These are phyloP conservation scores for Sogatella furcifera DNA, from an alignment of 1,140 invertebrate genomes.

Conservation along the genomic window DNA sequence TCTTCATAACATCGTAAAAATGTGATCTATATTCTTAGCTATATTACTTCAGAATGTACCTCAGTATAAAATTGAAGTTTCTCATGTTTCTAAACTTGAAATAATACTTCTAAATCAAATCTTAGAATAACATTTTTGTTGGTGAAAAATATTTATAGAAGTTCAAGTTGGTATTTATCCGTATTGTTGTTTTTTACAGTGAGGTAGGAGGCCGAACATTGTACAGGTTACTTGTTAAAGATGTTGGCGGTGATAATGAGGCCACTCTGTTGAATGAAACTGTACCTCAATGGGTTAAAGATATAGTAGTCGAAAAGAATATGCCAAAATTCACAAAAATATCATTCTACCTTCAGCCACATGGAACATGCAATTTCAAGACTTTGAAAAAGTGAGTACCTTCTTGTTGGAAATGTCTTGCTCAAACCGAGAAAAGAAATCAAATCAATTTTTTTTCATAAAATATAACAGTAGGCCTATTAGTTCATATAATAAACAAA, in stretches of 20 bases:
- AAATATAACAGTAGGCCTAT: no score
- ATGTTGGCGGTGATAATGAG: conserved; percentile 93
- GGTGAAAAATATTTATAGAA: conserved; percentile 10
- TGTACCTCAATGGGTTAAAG: conserved; percentile 92
- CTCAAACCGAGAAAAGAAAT: no score
- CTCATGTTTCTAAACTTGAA: no score
- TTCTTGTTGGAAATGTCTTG: background rate
- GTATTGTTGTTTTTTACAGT: conserved; percentile 40
- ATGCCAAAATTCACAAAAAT: conserved; percentile 95
- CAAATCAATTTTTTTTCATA: no score
- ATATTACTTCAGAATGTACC: no score
- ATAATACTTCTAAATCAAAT: no score
- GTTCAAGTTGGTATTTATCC: no score
- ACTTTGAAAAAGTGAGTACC: conserved; percentile 82
- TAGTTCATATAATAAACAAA: no score
- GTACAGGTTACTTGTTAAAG: conserved; percentile 80
- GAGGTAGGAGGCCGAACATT: conserved; percentile 90
- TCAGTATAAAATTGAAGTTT: no score
- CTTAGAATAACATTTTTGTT: no score
- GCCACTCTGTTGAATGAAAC: conserved; percentile 85
- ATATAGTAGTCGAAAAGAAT: conserved; percentile 88
- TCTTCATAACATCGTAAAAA: no score
- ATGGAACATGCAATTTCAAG: conserved; percentile 82
- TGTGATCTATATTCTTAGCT: no score
- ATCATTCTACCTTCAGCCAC: conserved; percentile 91